Evolutionary conservation across 2,888 invertebrate species (phyloP).

Genomic region (Sarcophaga variegata): DNA sequence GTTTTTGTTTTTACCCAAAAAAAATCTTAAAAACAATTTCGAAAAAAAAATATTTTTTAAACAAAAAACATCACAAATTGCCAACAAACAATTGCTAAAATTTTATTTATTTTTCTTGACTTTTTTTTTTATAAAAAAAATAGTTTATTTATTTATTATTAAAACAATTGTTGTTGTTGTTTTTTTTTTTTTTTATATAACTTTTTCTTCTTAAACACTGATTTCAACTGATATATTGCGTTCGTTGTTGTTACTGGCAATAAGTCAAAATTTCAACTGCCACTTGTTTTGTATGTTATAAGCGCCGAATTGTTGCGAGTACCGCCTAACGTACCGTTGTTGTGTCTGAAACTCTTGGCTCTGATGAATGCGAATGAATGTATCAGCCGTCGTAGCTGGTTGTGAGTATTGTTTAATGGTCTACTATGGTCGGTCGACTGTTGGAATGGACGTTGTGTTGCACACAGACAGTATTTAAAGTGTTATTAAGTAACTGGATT

Average conservation of each 20-base stretch:
- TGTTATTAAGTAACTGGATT: constrained; percentile 49
- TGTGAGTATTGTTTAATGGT: neutral
- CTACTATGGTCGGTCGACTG: neutral
- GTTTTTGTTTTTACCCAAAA: no score
- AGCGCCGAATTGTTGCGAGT: constrained; percentile 33
- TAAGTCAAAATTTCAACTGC: constrained; percentile 76
- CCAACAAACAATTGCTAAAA: constrained; percentile 48
- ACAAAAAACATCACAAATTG: constrained; percentile 22
- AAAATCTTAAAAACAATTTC: neutral
- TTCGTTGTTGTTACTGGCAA: constrained; percentile 74
- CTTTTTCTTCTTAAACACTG: neutral
- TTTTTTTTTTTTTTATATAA: constrained; percentile 5
- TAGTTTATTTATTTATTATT: neutral
- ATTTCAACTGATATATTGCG: neutral
- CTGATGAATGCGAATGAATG: constrained; percentile 60
- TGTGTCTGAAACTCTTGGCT: constrained; percentile 64
- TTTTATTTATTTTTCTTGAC: constrained; percentile 10
- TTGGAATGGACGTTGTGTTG: neutral
- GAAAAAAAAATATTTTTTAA: constrained; percentile 14
- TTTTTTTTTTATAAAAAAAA: neutral
- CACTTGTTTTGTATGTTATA: constrained; percentile 59
- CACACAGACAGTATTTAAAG: constrained; percentile 10
- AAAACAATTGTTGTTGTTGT: neutral
- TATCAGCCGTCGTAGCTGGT: constrained; percentile 4
- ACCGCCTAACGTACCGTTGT: constrained; percentile 52